A percentile compares a stretch with the other conserved stretches of the same genome.
Conservation (phyloP, 23 tunicate species). For the Clavelina lepadiformis region DNA sequence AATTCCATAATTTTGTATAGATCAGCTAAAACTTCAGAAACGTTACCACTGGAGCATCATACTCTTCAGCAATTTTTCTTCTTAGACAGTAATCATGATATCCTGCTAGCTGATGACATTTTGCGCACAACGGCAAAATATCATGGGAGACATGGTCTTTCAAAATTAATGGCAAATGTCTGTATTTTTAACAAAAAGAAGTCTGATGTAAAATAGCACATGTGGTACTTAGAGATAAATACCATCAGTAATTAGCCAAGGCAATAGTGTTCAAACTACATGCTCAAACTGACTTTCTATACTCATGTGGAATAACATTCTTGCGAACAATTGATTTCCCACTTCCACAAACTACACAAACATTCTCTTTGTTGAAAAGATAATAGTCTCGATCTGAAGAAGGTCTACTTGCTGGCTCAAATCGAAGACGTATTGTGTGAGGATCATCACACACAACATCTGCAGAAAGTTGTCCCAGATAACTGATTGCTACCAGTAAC, state of each 20-base stretch:
- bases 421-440: conserved; percentile 52
- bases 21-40: background rate
- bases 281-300: conserved; percentile 58
- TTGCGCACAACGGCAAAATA: conserved; percentile 68
- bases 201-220: too few species aligned
- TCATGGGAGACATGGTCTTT: conserved; percentile 92
- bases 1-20: background rate
- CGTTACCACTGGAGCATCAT: conserved; percentile 69
- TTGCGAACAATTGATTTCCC: conserved; percentile 57
- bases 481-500: background rate
- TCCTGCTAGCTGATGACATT: conserved; percentile 79
- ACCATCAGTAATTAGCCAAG: background rate
- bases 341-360: conserved; percentile 88
- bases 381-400: conserved; percentile 59
- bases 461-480: too few species aligned
- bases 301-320: conserved; percentile 91
- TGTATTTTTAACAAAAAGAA: too few species aligned
- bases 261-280: background rate
- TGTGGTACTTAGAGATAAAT: background rate
- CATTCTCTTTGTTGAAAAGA: conserved; percentile 69
- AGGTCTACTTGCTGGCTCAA: conserved; percentile 88
- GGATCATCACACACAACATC: conserved; percentile 63
- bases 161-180: conserved; percentile 74
- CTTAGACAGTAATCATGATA: conserved; percentile 42
- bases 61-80: conserved; percentile 43